A percentile compares a stretch with the other conserved stretches of the same genome.
Conservation (phyloP, 2,113 vertebrate genomes). For the Gracilinanus agilis region DNA sequence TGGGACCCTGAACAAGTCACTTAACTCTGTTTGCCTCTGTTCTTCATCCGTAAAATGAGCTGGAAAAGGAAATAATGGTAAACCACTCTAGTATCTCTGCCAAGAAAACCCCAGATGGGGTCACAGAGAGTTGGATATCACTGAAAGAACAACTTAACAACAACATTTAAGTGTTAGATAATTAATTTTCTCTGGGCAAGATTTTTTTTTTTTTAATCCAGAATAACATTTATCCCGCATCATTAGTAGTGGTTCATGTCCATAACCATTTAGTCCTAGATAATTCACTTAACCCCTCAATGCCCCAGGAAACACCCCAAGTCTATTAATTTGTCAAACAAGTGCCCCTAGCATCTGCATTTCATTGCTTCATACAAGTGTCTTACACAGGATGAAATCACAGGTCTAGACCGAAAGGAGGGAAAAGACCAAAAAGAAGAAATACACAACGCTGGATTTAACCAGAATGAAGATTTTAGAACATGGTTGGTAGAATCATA, state of each 20-base stretch:
- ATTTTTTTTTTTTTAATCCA: slow-evolving; percentile 31
- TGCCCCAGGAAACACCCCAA: background rate
- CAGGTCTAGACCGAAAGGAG: background rate
- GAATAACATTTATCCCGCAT: slow-evolving; percentile 13
- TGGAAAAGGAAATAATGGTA: too few species aligned
- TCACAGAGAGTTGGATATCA: too few species aligned
- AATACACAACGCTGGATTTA: background rate
- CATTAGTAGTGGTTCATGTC: slow-evolving; percentile 30
- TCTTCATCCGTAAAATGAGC: too few species aligned
- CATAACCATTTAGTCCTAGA: background rate
- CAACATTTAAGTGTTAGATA: background rate
- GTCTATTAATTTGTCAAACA: background rate
- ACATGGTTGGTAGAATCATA: background rate
- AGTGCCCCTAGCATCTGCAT: background rate
- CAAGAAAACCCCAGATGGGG: too few species aligned
- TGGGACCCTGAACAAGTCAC: too few species aligned
- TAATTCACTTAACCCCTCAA: background rate
- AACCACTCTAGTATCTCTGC: too few species aligned
- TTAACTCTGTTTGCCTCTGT: too few species aligned
- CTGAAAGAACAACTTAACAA: too few species aligned
- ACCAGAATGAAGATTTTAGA: slow-evolving; percentile 24
- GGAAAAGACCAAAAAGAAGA: background rate
- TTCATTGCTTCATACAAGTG: background rate
- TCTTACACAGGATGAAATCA: background rate
- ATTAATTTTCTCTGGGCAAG: background rate